Evolutionary conservation across 2,113 vertebrate species (phyloP).

Genomic region (Ifrita kowaldi): DNA sequence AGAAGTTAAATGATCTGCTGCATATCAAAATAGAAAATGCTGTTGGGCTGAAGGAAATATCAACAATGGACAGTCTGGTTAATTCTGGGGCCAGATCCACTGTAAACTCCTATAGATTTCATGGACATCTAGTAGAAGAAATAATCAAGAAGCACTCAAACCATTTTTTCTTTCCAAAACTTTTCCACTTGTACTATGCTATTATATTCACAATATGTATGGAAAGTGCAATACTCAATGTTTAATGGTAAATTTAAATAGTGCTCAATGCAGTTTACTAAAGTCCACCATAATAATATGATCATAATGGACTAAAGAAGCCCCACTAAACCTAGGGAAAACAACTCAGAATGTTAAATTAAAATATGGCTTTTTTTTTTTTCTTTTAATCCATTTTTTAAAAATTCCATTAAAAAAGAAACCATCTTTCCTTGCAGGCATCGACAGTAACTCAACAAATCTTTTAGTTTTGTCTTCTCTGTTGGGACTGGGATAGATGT

Average conservation of each 20-base stretch:
- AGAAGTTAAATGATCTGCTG: neutral
- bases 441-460: neutral
- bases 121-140: neutral
- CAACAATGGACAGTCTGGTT: neutral
- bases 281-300: neutral
- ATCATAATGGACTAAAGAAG: neutral
- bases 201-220: neutral
- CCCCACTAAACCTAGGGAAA: neutral
- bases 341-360: neutral
- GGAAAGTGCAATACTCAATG: neutral
- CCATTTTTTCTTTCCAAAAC: neutral
- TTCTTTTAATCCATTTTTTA: neutral
- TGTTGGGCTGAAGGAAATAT: neutral
- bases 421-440: neutral
- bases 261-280: neutral
- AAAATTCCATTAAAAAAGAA: neutral
- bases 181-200: neutral
- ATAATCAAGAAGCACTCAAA: neutral
- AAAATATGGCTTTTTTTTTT: neutral
- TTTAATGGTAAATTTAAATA: neutral
- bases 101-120: neutral
- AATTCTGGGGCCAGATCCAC: neutral
- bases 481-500: neutral
- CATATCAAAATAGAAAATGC: neutral
- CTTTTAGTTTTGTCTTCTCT: neutral